Percentiles rank a stretch among this genome's conserved stretches.
These are phyloP conservation scores for Thaumatotibia leucotreta DNA, from an alignment of 1,140 invertebrate genomes.

Conservation along the genomic window DNA sequence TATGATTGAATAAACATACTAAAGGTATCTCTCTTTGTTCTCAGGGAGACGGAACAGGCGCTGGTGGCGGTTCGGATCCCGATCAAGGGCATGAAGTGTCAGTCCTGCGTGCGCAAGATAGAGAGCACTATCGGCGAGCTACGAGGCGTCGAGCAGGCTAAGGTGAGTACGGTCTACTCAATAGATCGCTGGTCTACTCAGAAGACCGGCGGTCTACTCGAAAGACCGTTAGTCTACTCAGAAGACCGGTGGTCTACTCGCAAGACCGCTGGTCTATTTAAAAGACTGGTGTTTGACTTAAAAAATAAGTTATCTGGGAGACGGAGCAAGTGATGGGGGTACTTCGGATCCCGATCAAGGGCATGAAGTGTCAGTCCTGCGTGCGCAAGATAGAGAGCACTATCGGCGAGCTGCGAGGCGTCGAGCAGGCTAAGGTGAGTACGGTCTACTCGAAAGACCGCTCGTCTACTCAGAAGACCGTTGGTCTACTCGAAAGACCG, in stretches of 20 bases:
- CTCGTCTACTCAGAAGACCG: conserved; percentile 12
- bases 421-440: conserved; percentile 81
- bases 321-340: conserved; percentile 46
- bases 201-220: conserved; percentile 16
- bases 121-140: conserved; percentile 79
- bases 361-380: conserved; percentile 92
- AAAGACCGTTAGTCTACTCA: not conserved
- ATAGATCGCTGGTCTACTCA: conserved; percentile 13
- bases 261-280: too few relatives aligned
- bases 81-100: conserved; percentile 91
- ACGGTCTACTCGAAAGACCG: not conserved
- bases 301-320: conserved; percentile 50
- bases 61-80: conserved; percentile 70
- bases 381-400: conserved; percentile 85
- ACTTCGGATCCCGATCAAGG: conserved; percentile 80
- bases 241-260: not conserved
- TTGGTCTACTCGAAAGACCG: conserved; percentile 15
- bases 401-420: conserved; percentile 78
- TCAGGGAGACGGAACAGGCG: conserved; percentile 47
- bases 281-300: not conserved
- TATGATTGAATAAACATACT: not conserved
- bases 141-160: conserved; percentile 79
- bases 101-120: conserved; percentile 88
- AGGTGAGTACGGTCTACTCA: conserved; percentile 71
- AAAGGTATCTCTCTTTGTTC: conserved; percentile 23